These are phyloP conservation scores for Solea senegalensis DNA, from an alignment of 2,113 vertebrate species.

Conservation along the genomic window DNA sequence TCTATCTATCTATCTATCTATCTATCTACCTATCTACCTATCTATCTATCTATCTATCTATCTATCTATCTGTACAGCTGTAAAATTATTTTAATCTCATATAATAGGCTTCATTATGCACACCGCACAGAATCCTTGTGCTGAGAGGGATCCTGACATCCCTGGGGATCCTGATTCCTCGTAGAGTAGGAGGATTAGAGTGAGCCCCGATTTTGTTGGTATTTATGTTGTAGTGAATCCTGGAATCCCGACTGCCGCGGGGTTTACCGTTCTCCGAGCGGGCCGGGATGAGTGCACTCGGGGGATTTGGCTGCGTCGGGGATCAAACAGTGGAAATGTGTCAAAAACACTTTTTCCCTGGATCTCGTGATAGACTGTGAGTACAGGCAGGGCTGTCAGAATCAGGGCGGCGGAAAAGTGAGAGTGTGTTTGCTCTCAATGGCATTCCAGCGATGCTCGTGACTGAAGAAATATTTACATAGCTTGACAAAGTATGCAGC, in stretches of 20 bases:
- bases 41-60: conserved; percentile 32
- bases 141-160: conserved; percentile 24
- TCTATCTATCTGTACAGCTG: conserved; percentile 1
- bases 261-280: conserved; percentile 67
- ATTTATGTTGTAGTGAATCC: conserved; percentile 65
- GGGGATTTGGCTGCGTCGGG: conserved; percentile 55
- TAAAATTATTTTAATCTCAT: neutral
- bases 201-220: conserved; percentile 60
- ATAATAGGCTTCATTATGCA: neutral
- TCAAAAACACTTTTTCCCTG: conserved; percentile 61
- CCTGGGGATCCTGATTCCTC: conserved; percentile 43
- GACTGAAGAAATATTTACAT: conserved; percentile 67
- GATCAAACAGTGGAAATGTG: conserved; percentile 54
- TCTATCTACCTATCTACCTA: conserved; percentile 48
- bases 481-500: conserved; percentile 51
- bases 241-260: conserved; percentile 71
- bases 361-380: conserved; percentile 39
- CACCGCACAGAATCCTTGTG: neutral
- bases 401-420: conserved; percentile 26
- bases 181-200: conserved; percentile 73
- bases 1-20: conserved; percentile 62
- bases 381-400: conserved; percentile 35
- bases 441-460: conserved; percentile 47
- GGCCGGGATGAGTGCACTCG: conserved; percentile 64
- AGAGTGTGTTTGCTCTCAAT: neutral